These are phyloP conservation scores for Gasterosteus aculeatus DNA, from an alignment of 2,113 vertebrate species.

Conservation along the genomic window DNA sequence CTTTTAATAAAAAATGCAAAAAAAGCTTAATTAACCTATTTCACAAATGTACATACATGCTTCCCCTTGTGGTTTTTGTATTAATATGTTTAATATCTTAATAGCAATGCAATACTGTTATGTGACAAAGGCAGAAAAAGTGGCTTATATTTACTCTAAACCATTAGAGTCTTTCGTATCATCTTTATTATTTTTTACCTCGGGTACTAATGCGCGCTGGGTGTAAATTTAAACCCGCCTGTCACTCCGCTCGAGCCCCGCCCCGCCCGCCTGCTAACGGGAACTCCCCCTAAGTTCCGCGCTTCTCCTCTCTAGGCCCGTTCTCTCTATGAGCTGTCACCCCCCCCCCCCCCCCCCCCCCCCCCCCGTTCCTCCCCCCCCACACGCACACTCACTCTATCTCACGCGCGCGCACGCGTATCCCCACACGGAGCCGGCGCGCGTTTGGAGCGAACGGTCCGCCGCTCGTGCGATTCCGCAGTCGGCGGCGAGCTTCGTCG, in stretches of 20 bases:
- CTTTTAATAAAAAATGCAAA: background rate
- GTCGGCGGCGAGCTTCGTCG: conserved; percentile 66
- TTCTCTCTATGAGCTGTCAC: conserved; percentile 74
- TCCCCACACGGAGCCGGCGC: conserved; percentile 30
- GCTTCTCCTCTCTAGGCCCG: conserved; percentile 67
- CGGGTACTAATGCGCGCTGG: too few species aligned
- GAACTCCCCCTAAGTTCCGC: conserved; percentile 76
- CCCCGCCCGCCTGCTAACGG: conserved; percentile 65
- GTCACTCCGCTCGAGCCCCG: conserved; percentile 67
- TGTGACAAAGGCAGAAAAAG: background rate
- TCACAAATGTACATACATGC: background rate
- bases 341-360: conserved; percentile 13
- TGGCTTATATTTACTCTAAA: background rate
- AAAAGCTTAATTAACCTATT: background rate
- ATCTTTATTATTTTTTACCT: background rate
- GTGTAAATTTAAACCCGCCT: conserved; percentile 16
- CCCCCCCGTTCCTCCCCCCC: background rate
- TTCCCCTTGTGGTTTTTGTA: background rate
- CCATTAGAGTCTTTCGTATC: too few species aligned
- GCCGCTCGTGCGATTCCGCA: conserved; percentile 28
- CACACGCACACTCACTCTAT: conserved; percentile 4
- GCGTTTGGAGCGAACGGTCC: conserved; percentile 29
- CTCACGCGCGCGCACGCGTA: background rate
- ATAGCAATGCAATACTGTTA: background rate
- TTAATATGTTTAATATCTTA: background rate